Conservation (phyloP, 2,888 invertebrate genomes). For the Ceriagrion tenellum region DNA sequence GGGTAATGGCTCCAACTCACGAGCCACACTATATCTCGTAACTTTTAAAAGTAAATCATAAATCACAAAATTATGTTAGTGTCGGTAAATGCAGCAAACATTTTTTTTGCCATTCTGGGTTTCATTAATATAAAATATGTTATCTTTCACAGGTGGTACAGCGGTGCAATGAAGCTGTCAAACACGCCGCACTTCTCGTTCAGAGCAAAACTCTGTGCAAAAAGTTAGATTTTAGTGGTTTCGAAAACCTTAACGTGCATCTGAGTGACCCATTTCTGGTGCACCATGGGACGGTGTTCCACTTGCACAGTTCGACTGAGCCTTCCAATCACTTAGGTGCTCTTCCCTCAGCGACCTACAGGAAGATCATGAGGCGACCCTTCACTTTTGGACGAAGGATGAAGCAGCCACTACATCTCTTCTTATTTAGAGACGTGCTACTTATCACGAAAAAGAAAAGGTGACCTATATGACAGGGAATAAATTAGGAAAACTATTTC, state of each 20-base stretch:
- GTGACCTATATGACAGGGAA: not conserved
- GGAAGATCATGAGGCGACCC: not conserved
- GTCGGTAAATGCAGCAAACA: too few species aligned
- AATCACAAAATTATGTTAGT: too few species aligned
- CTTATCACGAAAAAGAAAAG: constrained; percentile 48
- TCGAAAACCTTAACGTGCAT: not conserved
- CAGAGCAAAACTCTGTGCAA: not conserved
- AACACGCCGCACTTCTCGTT: not conserved
- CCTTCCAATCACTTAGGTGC: not conserved
- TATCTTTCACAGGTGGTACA: not conserved
- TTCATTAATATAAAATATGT: not conserved
- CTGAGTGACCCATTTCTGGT: not conserved
- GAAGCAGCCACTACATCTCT: constrained; percentile 34
- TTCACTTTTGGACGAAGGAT: constrained; percentile 24
- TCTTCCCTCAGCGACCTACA: not conserved
- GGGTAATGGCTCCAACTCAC: too few species aligned
- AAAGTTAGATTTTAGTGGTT: constrained; percentile 17
- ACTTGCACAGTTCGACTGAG: not conserved
- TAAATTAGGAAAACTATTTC: too few species aligned
- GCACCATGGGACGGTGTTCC: not conserved
- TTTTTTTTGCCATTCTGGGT: too few species aligned
- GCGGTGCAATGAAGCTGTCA: not conserved
- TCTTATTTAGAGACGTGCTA: not conserved
- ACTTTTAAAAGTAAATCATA: too few species aligned
- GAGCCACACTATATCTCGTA: too few species aligned